Conservation (phyloP, 2,113 vertebrate genomes). For the Poicephalus gulielmi region DNA sequence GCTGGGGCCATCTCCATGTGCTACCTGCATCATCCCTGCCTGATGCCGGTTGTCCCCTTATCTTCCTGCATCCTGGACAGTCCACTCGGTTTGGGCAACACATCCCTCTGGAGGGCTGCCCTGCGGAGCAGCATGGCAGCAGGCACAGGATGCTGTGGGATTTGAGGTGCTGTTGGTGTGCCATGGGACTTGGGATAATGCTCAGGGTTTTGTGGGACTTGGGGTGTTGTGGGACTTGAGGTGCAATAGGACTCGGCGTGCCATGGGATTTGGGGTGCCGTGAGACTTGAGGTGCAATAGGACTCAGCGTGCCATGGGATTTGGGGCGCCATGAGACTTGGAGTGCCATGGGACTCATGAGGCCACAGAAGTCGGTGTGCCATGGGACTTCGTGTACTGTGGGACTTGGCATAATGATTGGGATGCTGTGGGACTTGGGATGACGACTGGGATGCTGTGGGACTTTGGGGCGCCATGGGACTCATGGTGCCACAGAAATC, state of each 20-base stretch:
- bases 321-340: not conserved
- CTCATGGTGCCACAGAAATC: not conserved
- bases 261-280: not conserved
- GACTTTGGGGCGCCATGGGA: not conserved
- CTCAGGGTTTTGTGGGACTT: not conserved
- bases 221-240: not conserved
- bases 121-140: not conserved
- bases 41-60: rapidly evolving
- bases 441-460: not conserved
- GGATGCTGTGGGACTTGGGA: not conserved
- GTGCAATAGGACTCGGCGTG: not conserved
- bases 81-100: rapidly evolving
- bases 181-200: not conserved
- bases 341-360: rapidly evolving
- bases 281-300: not conserved
- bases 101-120: not conserved
- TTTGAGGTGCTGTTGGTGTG: not conserved
- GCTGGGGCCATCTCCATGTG: rapidly evolving
- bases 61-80: not conserved
- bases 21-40: rapidly evolving
- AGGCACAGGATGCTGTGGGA: not conserved
- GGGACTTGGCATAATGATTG: too few species aligned
- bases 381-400: not conserved
- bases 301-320: not conserved
- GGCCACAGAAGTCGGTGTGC: not conserved